A percentile compares a stretch with the other conserved stretches of the same genome.
Evolutionary conservation across 2,797 vertebrate genomes (phyloP).

Genomic region (Avahi laniger): DNA sequence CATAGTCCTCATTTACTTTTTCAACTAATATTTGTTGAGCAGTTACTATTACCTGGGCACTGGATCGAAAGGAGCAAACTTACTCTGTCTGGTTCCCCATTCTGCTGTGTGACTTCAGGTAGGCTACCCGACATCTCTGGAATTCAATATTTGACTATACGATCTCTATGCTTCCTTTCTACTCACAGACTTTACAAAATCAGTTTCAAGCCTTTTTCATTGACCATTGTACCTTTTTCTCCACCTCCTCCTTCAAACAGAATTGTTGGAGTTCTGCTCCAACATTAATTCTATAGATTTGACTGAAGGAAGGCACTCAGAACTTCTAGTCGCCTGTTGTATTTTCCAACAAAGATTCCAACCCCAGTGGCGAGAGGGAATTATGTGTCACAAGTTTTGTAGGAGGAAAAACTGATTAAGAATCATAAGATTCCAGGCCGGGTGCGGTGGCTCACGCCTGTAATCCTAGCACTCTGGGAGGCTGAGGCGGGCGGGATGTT

Average conservation of each 20-base stretch:
- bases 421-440: neutral
- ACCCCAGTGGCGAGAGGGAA: neutral
- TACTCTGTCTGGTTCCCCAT: neutral
- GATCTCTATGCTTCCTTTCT: neutral
- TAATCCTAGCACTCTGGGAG: too few relatives aligned
- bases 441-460: too few relatives aligned
- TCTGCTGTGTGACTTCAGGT: neutral
- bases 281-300: neutral
- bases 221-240: neutral
- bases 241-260: neutral
- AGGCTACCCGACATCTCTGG: neutral
- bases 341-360: conserved; percentile 13
- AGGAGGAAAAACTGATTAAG: neutral
- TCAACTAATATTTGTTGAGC: neutral
- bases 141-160: neutral
- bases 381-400: neutral
- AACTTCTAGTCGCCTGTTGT: neutral
- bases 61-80: neutral
- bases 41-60: conserved; percentile 13
- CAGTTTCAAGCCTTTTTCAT: neutral
- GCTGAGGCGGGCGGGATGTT: too few relatives aligned
- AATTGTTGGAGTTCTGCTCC: neutral
- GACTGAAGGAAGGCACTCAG: neutral
- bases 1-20: neutral
- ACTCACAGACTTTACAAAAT: conserved; percentile 7